Evolutionary conservation across 2,797 vertebrate species (phyloP).

Genomic region (Arremon aurantiirostris): DNA sequence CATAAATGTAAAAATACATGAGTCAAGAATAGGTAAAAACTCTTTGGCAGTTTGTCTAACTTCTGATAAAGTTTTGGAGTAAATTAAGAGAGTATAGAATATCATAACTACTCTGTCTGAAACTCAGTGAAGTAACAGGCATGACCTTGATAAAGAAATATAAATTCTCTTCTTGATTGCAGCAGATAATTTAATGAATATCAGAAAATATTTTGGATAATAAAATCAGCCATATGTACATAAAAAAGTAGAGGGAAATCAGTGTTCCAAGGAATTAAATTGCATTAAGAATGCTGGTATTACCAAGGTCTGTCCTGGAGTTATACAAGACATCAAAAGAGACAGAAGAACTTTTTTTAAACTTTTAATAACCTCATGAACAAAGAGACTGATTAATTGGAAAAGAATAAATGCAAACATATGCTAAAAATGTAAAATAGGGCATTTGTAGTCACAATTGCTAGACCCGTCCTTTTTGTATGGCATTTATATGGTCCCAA

Average conservation of each 20-base stretch:
- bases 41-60: background rate
- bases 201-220: background rate
- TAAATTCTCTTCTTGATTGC: background rate
- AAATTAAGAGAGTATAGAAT: background rate
- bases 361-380: background rate
- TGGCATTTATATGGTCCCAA: background rate
- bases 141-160: background rate
- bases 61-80: background rate
- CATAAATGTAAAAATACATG: background rate
- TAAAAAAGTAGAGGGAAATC: background rate
- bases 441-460: background rate
- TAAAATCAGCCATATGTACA: background rate
- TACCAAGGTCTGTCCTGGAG: background rate
- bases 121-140: background rate
- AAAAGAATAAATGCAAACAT: conserved; percentile 6
- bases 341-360: background rate
- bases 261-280: background rate
- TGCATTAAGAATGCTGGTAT: background rate
- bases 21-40: background rate
- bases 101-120: background rate
- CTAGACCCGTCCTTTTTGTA: background rate
- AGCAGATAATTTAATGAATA: background rate
- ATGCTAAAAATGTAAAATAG: background rate
- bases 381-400: background rate
- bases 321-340: conserved; percentile 34